Conservation (phyloP, 2,113 vertebrate species). For the Sisor rabdophorus region DNA sequence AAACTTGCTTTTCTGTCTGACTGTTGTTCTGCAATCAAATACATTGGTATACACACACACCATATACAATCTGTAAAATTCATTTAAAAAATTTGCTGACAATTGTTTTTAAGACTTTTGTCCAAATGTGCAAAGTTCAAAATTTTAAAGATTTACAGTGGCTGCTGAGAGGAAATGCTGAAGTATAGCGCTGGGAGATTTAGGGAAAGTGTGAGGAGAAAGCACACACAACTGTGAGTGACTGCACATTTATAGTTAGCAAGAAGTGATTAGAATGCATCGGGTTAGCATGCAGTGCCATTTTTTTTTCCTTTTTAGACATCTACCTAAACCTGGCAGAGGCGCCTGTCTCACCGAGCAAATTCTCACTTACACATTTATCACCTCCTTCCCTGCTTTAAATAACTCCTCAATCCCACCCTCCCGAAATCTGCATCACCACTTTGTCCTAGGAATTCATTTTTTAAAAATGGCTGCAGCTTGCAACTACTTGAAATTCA, state of each 20-base stretch:
- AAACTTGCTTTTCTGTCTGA: too few relatives aligned
- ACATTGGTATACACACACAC: too few relatives aligned
- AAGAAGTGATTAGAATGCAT: conserved; percentile 4
- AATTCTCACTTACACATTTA: conserved; percentile 35
- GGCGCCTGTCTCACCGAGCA: conserved; percentile 9
- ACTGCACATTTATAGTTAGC: background rate
- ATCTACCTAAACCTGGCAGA: background rate
- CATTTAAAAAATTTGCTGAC: conserved; percentile 53
- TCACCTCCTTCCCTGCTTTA: conserved; percentile 29
- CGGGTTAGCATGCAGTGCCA: background rate
- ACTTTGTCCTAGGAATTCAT: conserved; percentile 11
- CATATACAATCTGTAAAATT: too few relatives aligned
- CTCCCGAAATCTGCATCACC: conserved; percentile 20
- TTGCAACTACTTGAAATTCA: conserved; percentile 37
- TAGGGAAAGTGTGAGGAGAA: background rate
- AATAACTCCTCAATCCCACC: conserved; percentile 41
- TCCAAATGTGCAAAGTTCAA: conserved; percentile 34
- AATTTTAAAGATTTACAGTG: conserved; percentile 11
- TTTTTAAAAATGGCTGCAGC: conserved; percentile 25
- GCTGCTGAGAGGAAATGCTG: background rate
- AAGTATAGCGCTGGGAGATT: background rate
- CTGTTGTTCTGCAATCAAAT: too few relatives aligned
- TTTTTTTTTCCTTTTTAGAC: background rate
- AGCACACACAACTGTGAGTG: background rate
- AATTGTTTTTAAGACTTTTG: conserved; percentile 17